Evolutionary conservation across 2,888 invertebrate genomes (phyloP).

Genomic region (Marasmarcha lunaedactyla): DNA sequence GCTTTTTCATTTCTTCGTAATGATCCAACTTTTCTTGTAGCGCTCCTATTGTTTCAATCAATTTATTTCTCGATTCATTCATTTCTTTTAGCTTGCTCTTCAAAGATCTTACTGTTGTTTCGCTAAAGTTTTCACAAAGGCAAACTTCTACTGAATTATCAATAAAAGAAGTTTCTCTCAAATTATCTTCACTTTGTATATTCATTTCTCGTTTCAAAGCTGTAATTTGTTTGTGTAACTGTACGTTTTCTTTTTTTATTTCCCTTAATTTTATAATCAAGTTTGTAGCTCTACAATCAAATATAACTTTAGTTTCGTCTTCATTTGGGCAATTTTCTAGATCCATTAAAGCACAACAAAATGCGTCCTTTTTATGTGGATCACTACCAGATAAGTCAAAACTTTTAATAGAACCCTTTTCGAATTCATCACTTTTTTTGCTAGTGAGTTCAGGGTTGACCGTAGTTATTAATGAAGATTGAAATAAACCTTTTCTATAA

Average conservation of each 20-base stretch:
- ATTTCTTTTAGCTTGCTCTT: slow-evolving; percentile 37
- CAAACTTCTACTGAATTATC: slow-evolving; percentile 25
- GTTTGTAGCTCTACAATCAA: slow-evolving; percentile 35
- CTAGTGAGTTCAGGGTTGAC: no score
- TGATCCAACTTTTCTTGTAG: slow-evolving; percentile 36
- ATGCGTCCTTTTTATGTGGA: no score
- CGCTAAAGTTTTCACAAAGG: slow-evolving; percentile 25
- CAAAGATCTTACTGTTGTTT: slow-evolving; percentile 26
- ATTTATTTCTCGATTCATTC: slow-evolving; percentile 30
- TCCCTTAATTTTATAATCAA: slow-evolving; percentile 45
- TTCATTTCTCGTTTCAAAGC: slow-evolving; percentile 27
- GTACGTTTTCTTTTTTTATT: slow-evolving; percentile 45
- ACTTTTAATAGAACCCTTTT: no score
- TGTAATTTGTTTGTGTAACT: slow-evolving; percentile 35
- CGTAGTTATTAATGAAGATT: no score
- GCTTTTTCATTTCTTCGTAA: slow-evolving; percentile 31
- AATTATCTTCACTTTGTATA: slow-evolving; percentile 15
- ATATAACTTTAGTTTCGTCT: slow-evolving; percentile 14
- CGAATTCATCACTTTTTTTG: no score
- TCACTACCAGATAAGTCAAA: no score
- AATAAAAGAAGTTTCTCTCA: slow-evolving; percentile 14
- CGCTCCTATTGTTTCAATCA: slow-evolving; percentile 30
- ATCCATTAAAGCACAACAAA: slow-evolving; percentile 9
- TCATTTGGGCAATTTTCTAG: slow-evolving; percentile 9
- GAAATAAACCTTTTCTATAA: no score